These are phyloP conservation scores for Characodon lateralis DNA, from an alignment of 2,797 vertebrate genomes.

Conservation along the genomic window DNA sequence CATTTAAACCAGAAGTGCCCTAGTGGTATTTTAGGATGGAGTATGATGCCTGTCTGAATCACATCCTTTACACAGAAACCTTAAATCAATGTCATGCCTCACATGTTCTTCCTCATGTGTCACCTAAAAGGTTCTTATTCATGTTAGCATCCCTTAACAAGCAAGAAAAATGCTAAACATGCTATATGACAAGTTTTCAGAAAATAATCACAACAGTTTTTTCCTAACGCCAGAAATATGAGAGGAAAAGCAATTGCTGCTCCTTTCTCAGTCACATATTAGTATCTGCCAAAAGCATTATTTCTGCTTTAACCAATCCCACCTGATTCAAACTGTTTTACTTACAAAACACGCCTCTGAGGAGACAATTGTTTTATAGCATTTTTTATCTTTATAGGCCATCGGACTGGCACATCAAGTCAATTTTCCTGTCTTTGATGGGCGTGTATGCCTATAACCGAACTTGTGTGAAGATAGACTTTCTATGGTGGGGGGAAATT, in stretches of 20 bases:
- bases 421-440: conserved; percentile 27
- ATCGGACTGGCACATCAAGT: conserved; percentile 39
- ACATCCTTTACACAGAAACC: conserved; percentile 28
- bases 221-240: conserved; percentile 5
- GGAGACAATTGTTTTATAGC: conserved; percentile 46
- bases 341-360: conserved; percentile 40
- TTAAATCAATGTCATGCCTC: conserved; percentile 27
- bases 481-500: conserved; percentile 22
- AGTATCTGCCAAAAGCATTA: conserved; percentile 26
- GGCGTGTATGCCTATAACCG: conserved; percentile 35
- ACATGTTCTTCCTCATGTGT: conserved; percentile 21
- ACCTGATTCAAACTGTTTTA: conserved; percentile 51
- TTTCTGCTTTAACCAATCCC: conserved; percentile 44
- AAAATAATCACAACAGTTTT: conserved; percentile 8
- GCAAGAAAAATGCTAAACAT: conserved; percentile 5
- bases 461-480: conserved; percentile 33
- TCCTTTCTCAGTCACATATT: conserved; percentile 25
- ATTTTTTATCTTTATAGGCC: conserved; percentile 54
- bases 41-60: conserved; percentile 44
- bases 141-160: background rate
- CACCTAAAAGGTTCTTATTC: conserved; percentile 1
- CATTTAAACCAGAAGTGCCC: conserved; percentile 17
- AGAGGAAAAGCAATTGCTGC: background rate
- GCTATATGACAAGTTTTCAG: conserved; percentile 6
- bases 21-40: conserved; percentile 23